phyloP scores from a whole-genome alignment of 1,140 invertebrate species.

The Drosophila mayri region DNA sequence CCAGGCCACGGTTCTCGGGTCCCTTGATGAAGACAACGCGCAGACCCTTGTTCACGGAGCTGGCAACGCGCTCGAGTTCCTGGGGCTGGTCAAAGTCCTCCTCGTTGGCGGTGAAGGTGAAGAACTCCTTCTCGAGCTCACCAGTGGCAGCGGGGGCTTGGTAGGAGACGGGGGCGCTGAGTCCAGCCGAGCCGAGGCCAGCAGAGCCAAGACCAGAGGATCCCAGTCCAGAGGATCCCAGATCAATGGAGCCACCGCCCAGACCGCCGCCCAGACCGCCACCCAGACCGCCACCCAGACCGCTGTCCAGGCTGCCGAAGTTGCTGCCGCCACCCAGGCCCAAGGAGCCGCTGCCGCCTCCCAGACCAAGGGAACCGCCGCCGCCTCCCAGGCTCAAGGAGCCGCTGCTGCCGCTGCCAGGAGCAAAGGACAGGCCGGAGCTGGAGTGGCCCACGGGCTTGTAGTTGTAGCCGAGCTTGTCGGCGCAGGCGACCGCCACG shows the following conservation, averaged over 20 bases:
- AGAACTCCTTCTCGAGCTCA: constrained; percentile 74
- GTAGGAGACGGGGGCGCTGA: constrained; percentile 57
- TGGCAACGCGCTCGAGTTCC: constrained; percentile 53
- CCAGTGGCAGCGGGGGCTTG: constrained; percentile 60
- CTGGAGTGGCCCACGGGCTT: constrained; percentile 72
- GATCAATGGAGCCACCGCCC: constrained; percentile 22
- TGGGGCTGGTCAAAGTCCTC: constrained; percentile 68
- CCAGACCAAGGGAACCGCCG: constrained; percentile 22
- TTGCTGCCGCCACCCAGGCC: constrained; percentile 26
- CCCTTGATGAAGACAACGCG: constrained; percentile 81
- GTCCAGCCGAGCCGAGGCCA: constrained; percentile 34
- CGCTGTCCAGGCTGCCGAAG: constrained; percentile 25
- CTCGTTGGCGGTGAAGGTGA: constrained; percentile 69
- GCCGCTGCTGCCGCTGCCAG: constrained; percentile 53
- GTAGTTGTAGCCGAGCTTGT: constrained; percentile 80
- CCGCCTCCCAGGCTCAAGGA: constrained; percentile 24
- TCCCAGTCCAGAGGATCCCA: constrained; percentile 38
- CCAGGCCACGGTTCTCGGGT: constrained; percentile 75
- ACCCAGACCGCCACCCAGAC: constrained; percentile 47
- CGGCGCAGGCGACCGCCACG: constrained; percentile 68
- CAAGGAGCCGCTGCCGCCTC: constrained; percentile 20
- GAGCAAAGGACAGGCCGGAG: constrained; percentile 70
- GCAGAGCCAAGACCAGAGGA: constrained; percentile 35
- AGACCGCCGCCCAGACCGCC: constrained; percentile 44
- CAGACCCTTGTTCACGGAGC: constrained; percentile 68